phyloP scores from a whole-genome alignment of 2,888 invertebrate species.

The Seira ritae region DNA sequence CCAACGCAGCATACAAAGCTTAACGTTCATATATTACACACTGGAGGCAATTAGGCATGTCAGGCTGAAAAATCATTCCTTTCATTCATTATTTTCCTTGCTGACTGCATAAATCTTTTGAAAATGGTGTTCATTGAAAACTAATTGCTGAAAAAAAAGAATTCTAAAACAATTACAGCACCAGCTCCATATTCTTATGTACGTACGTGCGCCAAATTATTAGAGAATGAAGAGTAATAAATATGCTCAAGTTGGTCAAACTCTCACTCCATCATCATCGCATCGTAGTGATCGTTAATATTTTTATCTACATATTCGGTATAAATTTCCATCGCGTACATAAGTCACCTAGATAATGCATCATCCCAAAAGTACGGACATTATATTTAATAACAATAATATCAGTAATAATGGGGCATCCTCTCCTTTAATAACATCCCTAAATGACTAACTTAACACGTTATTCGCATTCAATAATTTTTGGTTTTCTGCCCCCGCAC shows the following conservation, averaged over 20 bases:
- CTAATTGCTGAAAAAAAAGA: background rate
- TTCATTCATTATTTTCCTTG: too few species aligned
- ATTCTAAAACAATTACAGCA: background rate
- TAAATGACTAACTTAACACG: conserved; percentile 61
- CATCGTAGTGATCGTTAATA: conserved; percentile 9
- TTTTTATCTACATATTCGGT: background rate
- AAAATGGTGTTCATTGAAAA: background rate
- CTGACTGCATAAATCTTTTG: too few species aligned
- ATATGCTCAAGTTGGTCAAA: background rate
- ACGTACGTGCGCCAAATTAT: background rate
- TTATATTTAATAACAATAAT: conserved; percentile 20
- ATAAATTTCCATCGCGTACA: conserved; percentile 24
- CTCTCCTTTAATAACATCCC: conserved; percentile 50
- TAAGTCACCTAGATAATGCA: conserved; percentile 24
- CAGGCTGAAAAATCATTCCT: too few species aligned
- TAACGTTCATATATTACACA: too few species aligned
- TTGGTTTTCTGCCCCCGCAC: conserved; percentile 55
- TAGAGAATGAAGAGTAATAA: background rate
- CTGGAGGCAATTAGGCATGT: too few species aligned
- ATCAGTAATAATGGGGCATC: conserved; percentile 53
- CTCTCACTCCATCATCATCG: conserved; percentile 28
- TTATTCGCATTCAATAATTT: conserved; percentile 58
- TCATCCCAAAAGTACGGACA: conserved; percentile 13
- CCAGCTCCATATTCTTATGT: background rate
- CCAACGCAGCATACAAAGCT: too few species aligned